Conservation (phyloP, 2,888 invertebrate species). For the Galerucella pusilla region DNA sequence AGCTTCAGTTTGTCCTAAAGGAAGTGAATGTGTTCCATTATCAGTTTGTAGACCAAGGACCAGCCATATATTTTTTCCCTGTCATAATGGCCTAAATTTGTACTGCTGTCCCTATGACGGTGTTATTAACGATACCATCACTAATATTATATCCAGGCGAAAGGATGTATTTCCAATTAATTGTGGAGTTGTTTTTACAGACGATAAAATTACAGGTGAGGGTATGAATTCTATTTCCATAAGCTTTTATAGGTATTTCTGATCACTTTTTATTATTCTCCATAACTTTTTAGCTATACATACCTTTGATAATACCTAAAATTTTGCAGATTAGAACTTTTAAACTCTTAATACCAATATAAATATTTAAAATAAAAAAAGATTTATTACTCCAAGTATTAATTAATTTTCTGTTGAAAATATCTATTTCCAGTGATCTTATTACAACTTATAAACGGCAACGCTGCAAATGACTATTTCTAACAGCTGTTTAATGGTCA, state of each 20-base stretch:
- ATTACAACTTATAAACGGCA: neutral
- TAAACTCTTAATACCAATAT: no score
- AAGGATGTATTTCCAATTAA: slow-evolving; percentile 42
- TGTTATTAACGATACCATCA: slow-evolving; percentile 28
- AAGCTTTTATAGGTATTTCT: no score
- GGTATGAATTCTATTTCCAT: neutral
- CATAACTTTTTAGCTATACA: no score
- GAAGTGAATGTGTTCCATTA: slow-evolving; percentile 41
- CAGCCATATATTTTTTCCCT: slow-evolving; percentile 44
- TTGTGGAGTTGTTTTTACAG: slow-evolving; percentile 41
- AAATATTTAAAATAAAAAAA: no score
- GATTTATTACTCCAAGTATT: no score
- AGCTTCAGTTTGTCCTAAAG: slow-evolving; percentile 29
- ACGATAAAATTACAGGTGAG: slow-evolving; percentile 46
- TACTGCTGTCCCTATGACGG: slow-evolving; percentile 45
- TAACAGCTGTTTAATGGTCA: neutral
- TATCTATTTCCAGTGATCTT: neutral
- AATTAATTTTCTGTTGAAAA: neutral
- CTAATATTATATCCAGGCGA: slow-evolving; percentile 30
- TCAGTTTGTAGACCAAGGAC: slow-evolving; percentile 34
- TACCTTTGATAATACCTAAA: no score
- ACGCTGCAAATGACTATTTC: neutral
- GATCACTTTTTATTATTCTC: no score
- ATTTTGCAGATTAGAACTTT: no score
- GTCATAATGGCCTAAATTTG: slow-evolving; percentile 47